Percentiles rank a stretch among this genome's conserved stretches.
Evolutionary conservation across 1,140 invertebrate genomes (phyloP).

Genomic region (Diorhabda elongata): DNA sequence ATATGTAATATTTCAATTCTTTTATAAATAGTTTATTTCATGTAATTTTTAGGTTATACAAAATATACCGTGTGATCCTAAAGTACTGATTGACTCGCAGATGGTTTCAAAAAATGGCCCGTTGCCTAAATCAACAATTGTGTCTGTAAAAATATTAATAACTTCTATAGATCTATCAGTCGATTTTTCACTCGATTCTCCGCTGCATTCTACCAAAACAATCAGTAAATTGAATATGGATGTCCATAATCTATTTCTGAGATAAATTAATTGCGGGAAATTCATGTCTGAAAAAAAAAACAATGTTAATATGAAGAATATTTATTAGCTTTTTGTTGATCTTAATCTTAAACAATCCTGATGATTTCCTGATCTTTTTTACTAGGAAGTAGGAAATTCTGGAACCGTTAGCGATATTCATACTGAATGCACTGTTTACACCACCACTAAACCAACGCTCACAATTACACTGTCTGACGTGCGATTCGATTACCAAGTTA

Average conservation of each 20-base stretch:
- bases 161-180: constrained; percentile 33
- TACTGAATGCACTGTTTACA: too few species aligned
- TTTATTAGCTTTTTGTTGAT: too few species aligned
- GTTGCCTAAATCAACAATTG: constrained; percentile 42
- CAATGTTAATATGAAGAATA: too few species aligned
- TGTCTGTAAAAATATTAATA: constrained; percentile 39
- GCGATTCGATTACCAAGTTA: too few species aligned
- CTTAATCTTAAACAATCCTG: too few species aligned
- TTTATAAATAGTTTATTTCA: constrained; percentile 21
- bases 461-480: too few species aligned
- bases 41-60: constrained; percentile 41
- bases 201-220: constrained; percentile 37
- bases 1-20: neutral
- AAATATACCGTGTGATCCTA: constrained; percentile 34
- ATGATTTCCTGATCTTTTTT: too few species aligned
- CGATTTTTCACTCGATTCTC: constrained; percentile 13
- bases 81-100: constrained; percentile 42
- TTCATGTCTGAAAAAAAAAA: constrained; percentile 38
- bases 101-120: constrained; percentile 45
- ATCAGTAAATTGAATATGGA: constrained; percentile 51
- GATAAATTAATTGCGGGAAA: constrained; percentile 41
- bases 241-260: constrained; percentile 49
- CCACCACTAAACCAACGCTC: too few species aligned
- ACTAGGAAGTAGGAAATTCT: too few species aligned
- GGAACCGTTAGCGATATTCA: too few species aligned